A percentile compares a stretch with the other conserved stretches of the same genome.
These are phyloP conservation scores for Pogonomyrmex barbatus DNA, from an alignment of 1,140 invertebrate species.

Conservation along the genomic window DNA sequence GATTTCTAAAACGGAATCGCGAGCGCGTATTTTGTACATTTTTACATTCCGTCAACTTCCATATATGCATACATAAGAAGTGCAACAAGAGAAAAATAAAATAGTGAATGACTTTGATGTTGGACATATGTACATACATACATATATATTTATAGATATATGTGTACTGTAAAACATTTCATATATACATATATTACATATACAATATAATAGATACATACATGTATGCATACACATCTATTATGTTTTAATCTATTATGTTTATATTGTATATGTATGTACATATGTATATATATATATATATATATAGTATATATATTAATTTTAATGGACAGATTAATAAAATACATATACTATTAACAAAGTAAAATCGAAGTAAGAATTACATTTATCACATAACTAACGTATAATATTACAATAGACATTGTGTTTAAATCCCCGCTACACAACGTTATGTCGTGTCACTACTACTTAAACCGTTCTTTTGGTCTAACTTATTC, in stretches of 20 bases:
- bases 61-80: neutral
- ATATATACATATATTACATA: slow-evolving; percentile 72
- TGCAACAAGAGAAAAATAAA: slow-evolving; percentile 25
- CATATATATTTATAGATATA: slow-evolving; percentile 65
- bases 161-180: slow-evolving; percentile 2
- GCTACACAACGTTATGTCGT: slow-evolving; percentile 83
- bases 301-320: slow-evolving; percentile 52
- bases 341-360: slow-evolving; percentile 78
- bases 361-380: slow-evolving; percentile 76
- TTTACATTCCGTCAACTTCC: slow-evolving; percentile 24
- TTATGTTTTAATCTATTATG: slow-evolving; percentile 49
- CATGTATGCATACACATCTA: slow-evolving; percentile 56
- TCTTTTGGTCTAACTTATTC: slow-evolving; percentile 96
- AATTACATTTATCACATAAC: slow-evolving; percentile 68
- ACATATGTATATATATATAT: slow-evolving; percentile 62
- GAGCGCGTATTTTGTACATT: slow-evolving; percentile 13
- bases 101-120: slow-evolving; percentile 17
- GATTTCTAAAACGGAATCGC: slow-evolving; percentile 44
- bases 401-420: slow-evolving; percentile 72
- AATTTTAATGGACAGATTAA: slow-evolving; percentile 74
- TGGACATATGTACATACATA: slow-evolving; percentile 66
- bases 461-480: slow-evolving; percentile 90
- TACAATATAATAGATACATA: slow-evolving; percentile 19
- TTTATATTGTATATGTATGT: neutral
- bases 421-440: slow-evolving; percentile 56